Evolutionary conservation across 2,888 invertebrate species (phyloP), one percentile per base, ranked within the genome.

Genomic region (Hemistola chrysoprasaria): DNA sequence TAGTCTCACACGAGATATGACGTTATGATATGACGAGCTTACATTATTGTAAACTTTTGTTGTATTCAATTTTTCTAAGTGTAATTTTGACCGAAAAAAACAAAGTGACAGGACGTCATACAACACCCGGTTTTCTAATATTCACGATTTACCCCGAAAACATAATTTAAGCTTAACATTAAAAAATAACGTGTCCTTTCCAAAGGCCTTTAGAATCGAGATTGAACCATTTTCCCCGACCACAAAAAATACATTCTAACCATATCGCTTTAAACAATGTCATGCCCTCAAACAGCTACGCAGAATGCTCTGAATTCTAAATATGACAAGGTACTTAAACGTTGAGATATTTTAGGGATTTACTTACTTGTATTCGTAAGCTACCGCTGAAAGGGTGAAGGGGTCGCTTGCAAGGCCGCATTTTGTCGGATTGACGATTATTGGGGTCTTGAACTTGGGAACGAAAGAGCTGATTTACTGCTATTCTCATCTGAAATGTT

Each of bases 361-460:
- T 29, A 8, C 28, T 35, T 24, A 32, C n/a, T 32, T 32, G 35
- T 37, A 29, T 38, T 33, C 37, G 29, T 38, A 33, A 38, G 37
- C 42, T 29, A 43, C 42, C 42, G 33, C 29, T 59, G 65, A 62
- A 71, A 71, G 70, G 75, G 75, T 74, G 76, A 75, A 76, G 73
- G 63, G 74, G 71, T 68, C n/a, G 65, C 65, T 73, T 73, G 62
- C 62, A 65, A 64, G 62, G 63, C 65, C 63, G 67, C 73, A 72
- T 72, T 76, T 71, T 58, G 71, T 72, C 65, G 65, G 61, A 65
- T 65, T 56, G 59, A 53, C 65, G 56, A 67, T 76, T 77, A 77
- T 73, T 70, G 64, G 65, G 69, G 71, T 62, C 66, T 63, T 64
- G 71, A 67, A 65, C 66, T 61, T 51, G 52, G 53, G 58, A 49